Base-by-base conservation (phyloP, 2,113 vertebrate genomes). In the Nanorana parkeri region DNA sequence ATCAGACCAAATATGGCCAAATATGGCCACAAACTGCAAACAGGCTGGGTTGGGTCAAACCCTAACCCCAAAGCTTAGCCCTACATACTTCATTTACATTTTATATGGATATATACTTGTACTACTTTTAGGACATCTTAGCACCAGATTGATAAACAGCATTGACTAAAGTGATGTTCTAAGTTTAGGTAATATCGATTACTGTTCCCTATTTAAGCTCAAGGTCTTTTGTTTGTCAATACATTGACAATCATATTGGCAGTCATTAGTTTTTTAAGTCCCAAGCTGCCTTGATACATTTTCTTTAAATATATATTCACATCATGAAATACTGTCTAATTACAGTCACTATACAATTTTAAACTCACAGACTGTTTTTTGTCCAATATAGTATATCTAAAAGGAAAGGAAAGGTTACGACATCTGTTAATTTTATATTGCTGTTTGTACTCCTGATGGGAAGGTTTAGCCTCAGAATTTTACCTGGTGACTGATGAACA, bases 141-240 rank as follows among this genome's bases (percentile, higher is more conserved):
- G 60, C 32, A 64, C 23, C 23, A 77, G 24, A 77, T 77, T 63
- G 74, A 77, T 77, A 47, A 77, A 29, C 41, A 17, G 10, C 19
- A 66, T 67, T 79, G 41, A 79, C 21, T 69, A 69, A 13, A 69
- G 54, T 69, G 28, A 16, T 60, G 29, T 51, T 47, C 78, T 69
- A 69, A 69, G 28, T 36, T 80, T 69, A 67, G 66, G 21, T 61
- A 5, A 58, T 58, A 79, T 79, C 13, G 77, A 79, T 79, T 68
- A 24, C n/a, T 68, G 65, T 68, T 79, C 41, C 68, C 65, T 67
- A 68, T 68, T 36, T 68, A 52, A 56, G 26, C 52, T 68, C 77
- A 68, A 58, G 65, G 51, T 26, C 52, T 68, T 68, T 79, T 41
- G 20, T 24, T 68, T n/a, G 28, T 79, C 77, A 56, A 68, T 79